Percentiles rank a stretch among this genome's conserved stretches.
Conservation (phyloP, 2,113 vertebrate genomes). For the Gavialis gangeticus region DNA sequence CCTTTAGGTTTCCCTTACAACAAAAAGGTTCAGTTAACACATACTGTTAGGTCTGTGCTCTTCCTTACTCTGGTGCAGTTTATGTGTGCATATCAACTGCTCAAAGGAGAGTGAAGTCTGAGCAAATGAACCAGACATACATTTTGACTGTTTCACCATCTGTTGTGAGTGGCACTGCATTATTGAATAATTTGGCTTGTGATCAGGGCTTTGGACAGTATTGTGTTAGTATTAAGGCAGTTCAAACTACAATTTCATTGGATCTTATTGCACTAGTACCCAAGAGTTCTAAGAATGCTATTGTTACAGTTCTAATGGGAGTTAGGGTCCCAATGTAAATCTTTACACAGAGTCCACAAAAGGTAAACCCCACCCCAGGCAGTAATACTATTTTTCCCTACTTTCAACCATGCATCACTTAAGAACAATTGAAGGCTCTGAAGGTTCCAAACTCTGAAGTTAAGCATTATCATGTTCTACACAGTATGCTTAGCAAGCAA, state of each 20-base stretch:
- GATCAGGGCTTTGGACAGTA: background rate
- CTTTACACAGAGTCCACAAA: too few species aligned
- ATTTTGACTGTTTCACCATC: background rate
- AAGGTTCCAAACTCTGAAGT: background rate
- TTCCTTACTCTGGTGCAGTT: too few species aligned
- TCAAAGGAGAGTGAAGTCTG: background rate
- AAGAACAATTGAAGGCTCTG: background rate
- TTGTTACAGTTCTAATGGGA: too few species aligned
- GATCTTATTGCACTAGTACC: too few species aligned
- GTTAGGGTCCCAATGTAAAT: too few species aligned
- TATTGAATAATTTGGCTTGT: background rate
- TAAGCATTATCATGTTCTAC: background rate
- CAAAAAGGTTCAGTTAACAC: too few species aligned
- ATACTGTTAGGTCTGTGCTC: too few species aligned
- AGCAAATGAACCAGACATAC: background rate
- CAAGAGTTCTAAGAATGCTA: too few species aligned
- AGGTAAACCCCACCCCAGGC: too few species aligned
- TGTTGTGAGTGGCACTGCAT: background rate
- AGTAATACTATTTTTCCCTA: background rate
- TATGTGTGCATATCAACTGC: too few species aligned
- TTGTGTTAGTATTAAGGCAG: too few species aligned
- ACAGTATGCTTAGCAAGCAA: background rate
- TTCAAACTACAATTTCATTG: too few species aligned
- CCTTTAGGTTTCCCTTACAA: rapidly evolving
- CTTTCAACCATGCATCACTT: background rate